Evolutionary conservation across 1,140 invertebrate species (phyloP).

Genomic region (Drosophila santomea): DNA sequence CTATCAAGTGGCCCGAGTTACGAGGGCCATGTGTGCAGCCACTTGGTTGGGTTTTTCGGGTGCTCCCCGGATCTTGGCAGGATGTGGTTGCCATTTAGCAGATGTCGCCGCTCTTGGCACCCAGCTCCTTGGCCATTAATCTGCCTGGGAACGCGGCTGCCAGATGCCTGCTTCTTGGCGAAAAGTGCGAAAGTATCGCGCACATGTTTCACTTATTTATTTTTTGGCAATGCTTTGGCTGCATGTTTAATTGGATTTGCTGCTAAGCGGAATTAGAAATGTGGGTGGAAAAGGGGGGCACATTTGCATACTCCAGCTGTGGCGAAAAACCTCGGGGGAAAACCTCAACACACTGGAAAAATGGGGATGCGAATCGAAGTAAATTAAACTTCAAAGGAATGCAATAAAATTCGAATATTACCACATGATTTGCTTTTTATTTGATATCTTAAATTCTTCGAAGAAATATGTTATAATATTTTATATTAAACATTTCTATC

Average conservation of each 20-base stretch:
- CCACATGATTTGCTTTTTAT: no score
- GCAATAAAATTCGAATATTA: no score
- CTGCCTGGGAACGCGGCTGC: conserved; percentile 29
- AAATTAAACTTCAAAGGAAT: no score
- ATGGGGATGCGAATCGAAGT: background rate
- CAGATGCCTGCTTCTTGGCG: conserved; percentile 18
- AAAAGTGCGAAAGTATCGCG: conserved; percentile 46
- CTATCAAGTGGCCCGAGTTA: conserved; percentile 16
- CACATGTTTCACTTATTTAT: conserved; percentile 52
- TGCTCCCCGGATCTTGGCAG: background rate
- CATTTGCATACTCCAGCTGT: conserved; percentile 16
- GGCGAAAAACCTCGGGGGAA: background rate
- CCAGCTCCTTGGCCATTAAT: conserved; percentile 40
- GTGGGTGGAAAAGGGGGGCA: conserved; percentile 1
- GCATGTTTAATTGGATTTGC: conserved; percentile 70
- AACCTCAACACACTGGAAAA: background rate
- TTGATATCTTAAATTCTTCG: no score
- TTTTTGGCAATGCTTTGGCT: conserved; percentile 13
- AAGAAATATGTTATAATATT: background rate
- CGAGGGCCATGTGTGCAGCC: conserved; percentile 13
- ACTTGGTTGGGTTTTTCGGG: background rate
- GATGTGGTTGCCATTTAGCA: conserved; percentile 15
- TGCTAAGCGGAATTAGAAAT: conserved; percentile 49
- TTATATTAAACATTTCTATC: background rate
- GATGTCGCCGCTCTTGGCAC: conserved; percentile 39